phyloP scores from a whole-genome alignment of 2,113 vertebrate genomes.

The Ascaphus truei region DNA sequence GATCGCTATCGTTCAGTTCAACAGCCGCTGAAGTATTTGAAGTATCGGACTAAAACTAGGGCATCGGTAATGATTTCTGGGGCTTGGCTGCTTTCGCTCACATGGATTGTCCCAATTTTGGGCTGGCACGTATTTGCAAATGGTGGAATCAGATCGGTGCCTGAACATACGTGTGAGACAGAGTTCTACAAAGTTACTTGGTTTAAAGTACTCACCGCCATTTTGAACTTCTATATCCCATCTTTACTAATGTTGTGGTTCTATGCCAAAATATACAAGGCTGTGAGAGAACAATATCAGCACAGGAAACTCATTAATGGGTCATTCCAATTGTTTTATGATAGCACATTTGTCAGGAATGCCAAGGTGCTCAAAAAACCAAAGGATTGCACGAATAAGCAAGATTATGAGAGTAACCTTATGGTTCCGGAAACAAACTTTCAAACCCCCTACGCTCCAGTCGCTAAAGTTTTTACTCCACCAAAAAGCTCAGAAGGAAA shows the following conservation, averaged over 20 bases:
- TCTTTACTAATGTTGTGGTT: constrained; percentile 89
- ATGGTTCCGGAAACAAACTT: constrained; percentile 26
- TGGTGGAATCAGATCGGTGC: constrained; percentile 33
- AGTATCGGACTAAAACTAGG: constrained; percentile 81
- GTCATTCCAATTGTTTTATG: constrained; percentile 35
- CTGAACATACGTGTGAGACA: constrained; percentile 73
- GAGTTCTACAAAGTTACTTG: constrained; percentile 85
- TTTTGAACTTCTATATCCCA: constrained; percentile 90
- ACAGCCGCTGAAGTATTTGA: constrained; percentile 81
- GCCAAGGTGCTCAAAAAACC: constrained; percentile 21
- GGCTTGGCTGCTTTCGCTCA: constrained; percentile 82
- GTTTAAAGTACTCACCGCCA: constrained; percentile 87
- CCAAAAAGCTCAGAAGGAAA: not conserved
- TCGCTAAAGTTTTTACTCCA: not conserved
- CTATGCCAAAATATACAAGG: constrained; percentile 81
- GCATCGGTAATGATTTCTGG: constrained; percentile 74
- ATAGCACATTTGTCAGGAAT: accelerated
- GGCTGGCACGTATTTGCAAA: constrained; percentile 75
- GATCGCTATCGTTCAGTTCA: constrained; percentile 89
- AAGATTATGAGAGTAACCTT: constrained; percentile 34
- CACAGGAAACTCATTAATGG: constrained; percentile 70
- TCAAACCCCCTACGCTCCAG: not conserved
- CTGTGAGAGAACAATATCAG: constrained; percentile 74
- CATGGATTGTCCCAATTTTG: constrained; percentile 87
- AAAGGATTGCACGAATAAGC: constrained; percentile 21